Conservation (phyloP, 2,113 vertebrate species). For the Megaceryle maxima region DNA sequence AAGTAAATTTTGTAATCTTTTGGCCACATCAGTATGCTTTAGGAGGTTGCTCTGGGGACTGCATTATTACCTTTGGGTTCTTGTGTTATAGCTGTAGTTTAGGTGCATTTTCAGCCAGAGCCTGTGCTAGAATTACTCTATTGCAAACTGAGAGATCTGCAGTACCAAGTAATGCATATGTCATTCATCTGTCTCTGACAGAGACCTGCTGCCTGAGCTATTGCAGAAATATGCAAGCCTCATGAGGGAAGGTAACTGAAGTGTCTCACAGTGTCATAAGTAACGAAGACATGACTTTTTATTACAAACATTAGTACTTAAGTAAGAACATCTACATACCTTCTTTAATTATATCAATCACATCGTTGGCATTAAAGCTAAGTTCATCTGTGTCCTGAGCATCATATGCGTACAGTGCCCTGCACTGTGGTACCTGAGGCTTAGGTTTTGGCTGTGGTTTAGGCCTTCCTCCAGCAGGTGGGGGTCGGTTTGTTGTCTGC, state of each 20-base stretch:
- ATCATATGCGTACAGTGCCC: conserved; percentile 94
- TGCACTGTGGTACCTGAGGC: conserved; percentile 96
- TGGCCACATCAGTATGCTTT: neutral
- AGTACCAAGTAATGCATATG: neutral
- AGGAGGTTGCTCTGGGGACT: neutral
- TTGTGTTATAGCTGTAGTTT: neutral
- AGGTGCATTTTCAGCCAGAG: neutral
- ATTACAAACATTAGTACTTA: too few species aligned
- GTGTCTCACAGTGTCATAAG: neutral
- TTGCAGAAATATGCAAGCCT: rapidly evolving
- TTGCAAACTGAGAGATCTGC: neutral
- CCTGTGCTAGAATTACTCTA: neutral
- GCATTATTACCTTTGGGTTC: neutral
- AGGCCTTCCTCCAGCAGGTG: conserved; percentile 90
- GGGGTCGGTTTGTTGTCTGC: conserved; percentile 83
- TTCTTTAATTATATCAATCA: conserved; percentile 96
- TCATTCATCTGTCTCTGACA: neutral
- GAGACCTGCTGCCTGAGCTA: neutral
- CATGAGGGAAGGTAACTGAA: rapidly evolving
- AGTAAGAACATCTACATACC: conserved; percentile 67
- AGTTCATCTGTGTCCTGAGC: conserved; percentile 99
- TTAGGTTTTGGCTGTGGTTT: conserved; percentile 97
- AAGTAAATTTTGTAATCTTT: neutral
- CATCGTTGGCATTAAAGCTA: conserved; percentile 94
- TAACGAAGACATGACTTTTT: too few species aligned